Percentiles rank a stretch among this genome's conserved stretches.
phyloP scores from a whole-genome alignment of 2,113 vertebrate genomes.

The Anarrhichthys ocellatus region DNA sequence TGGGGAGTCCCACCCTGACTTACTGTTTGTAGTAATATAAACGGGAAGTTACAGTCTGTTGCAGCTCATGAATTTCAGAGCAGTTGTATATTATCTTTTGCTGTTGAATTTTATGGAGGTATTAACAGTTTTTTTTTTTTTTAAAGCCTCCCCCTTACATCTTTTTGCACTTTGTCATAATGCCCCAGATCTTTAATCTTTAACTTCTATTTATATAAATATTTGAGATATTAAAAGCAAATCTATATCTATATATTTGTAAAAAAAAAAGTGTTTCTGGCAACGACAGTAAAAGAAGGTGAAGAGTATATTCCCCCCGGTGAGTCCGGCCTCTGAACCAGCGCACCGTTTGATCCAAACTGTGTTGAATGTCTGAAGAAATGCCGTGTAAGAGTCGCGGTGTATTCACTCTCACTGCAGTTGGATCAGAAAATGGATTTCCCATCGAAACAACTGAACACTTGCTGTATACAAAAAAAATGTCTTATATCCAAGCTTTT shows the following conservation, averaged over 20 bases:
- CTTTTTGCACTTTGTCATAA: slow-evolving; percentile 73
- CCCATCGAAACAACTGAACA: slow-evolving; percentile 54
- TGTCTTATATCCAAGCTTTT: slow-evolving; percentile 72
- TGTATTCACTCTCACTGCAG: slow-evolving; percentile 45
- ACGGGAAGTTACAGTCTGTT: slow-evolving; percentile 48
- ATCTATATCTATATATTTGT: slow-evolving; percentile 73
- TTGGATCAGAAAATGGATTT: slow-evolving; percentile 52
- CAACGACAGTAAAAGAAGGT: slow-evolving; percentile 41
- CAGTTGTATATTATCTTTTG: slow-evolving; percentile 51
- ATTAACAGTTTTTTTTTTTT: slow-evolving; percentile 18
- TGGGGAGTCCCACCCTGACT: slow-evolving; percentile 22
- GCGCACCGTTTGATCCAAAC: slow-evolving; percentile 42
- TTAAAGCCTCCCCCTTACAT: slow-evolving; percentile 24
- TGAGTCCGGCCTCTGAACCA: slow-evolving; percentile 45
- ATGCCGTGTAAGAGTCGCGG: slow-evolving; percentile 40
- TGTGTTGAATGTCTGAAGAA: slow-evolving; percentile 57
- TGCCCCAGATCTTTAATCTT: slow-evolving; percentile 67
- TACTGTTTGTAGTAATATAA: slow-evolving; percentile 29
- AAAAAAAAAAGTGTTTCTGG: slow-evolving; percentile 55
- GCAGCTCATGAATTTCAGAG: slow-evolving; percentile 60
- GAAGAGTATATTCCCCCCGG: slow-evolving; percentile 46
- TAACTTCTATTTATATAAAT: slow-evolving; percentile 74
- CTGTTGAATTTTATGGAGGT: slow-evolving; percentile 53
- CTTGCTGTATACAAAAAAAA: slow-evolving; percentile 60
- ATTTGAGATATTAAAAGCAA: slow-evolving; percentile 59